A percentile compares a stretch with the other conserved stretches of the same genome.
Conservation (phyloP, 2,113 vertebrate genomes). For the Sinosuthora webbiana region DNA sequence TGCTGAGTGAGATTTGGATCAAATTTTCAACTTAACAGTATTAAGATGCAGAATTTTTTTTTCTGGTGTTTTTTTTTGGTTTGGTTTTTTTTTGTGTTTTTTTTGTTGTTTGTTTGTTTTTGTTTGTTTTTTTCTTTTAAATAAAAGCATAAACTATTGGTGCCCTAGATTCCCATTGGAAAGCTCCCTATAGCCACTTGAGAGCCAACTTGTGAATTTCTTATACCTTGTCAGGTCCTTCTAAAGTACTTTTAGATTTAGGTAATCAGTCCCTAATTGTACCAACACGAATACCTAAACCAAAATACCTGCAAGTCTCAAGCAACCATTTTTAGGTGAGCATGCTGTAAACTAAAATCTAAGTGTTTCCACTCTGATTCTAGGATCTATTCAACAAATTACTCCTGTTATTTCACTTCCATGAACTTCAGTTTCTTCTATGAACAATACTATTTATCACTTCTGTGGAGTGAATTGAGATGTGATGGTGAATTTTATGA, state of each 20-base stretch:
- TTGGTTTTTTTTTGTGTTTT: too few species aligned
- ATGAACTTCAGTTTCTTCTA: background rate
- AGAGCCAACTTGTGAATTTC: background rate
- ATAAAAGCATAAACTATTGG: background rate
- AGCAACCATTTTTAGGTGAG: background rate
- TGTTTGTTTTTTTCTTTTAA: background rate
- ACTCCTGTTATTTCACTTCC: background rate
- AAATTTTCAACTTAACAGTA: background rate
- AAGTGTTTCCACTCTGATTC: background rate
- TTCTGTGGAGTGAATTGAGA: background rate
- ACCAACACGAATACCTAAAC: background rate
- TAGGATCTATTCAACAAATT: background rate
- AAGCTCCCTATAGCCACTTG: background rate
- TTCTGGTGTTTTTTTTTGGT: background rate
- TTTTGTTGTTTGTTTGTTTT: too few species aligned
- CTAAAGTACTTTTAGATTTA: background rate
- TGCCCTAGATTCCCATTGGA: background rate
- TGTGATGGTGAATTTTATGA: background rate
- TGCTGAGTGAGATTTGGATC: background rate
- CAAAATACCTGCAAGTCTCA: background rate
- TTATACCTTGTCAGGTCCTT: background rate
- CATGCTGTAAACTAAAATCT: background rate
- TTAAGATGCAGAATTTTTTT: background rate
- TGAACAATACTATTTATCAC: background rate
- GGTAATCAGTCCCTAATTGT: background rate